phyloP scores from a whole-genome alignment of 2,797 vertebrate species.

The Anguilla pacifica region DNA sequence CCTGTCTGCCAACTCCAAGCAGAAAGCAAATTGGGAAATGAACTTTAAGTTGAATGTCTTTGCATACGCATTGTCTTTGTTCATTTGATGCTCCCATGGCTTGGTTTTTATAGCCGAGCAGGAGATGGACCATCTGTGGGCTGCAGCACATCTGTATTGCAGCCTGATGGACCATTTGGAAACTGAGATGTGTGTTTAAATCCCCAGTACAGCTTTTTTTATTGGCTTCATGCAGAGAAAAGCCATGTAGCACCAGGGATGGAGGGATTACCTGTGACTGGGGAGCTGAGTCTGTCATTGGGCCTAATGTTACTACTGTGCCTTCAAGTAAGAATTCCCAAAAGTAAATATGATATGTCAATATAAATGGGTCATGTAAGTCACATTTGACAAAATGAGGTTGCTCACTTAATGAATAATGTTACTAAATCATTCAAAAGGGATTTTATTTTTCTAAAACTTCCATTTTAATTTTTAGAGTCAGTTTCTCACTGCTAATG shows the following conservation, averaged over 20 bases:
- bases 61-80: neutral
- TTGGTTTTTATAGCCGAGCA: neutral
- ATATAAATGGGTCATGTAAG: neutral
- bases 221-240: neutral
- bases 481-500: neutral
- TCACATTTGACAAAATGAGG: neutral
- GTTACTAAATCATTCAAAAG: neutral
- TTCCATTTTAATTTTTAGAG: neutral
- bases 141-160: neutral
- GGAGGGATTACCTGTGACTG: neutral
- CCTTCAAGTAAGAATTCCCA: neutral
- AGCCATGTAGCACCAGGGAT: neutral
- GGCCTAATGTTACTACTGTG: neutral
- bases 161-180: neutral
- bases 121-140: neutral
- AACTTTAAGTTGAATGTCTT: neutral
- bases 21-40: neutral
- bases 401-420: neutral
- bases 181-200: neutral
- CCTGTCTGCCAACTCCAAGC: neutral
- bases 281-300: neutral
- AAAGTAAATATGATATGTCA: neutral
- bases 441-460: neutral
- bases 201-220: neutral
- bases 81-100: neutral